phyloP scores from a whole-genome alignment of 1,140 invertebrate species.

The Planococcus citri region DNA sequence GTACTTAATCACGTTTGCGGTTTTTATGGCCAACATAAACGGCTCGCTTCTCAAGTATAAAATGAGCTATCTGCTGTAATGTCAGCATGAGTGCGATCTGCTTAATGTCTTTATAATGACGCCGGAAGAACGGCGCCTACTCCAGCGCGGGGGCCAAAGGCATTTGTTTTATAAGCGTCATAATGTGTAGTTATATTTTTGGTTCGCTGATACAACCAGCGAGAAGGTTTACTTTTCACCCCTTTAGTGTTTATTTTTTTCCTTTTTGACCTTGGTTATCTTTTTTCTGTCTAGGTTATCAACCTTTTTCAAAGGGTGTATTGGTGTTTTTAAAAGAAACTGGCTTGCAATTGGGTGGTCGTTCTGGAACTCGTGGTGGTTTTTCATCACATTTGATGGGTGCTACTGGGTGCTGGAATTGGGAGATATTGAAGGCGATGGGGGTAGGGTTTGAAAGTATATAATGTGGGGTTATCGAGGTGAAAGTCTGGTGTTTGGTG shows the following conservation, averaged over 20 bases:
- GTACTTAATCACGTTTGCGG: constrained; percentile 3
- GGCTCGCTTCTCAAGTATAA: constrained; percentile 6
- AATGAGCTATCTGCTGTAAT: constrained; percentile 16
- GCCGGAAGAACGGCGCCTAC: background rate
- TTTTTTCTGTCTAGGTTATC: background rate
- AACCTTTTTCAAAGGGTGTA: too few species aligned
- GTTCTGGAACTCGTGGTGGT: too few species aligned
- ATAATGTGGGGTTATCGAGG: too few species aligned
- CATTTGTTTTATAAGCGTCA: background rate
- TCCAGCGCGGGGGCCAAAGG: background rate
- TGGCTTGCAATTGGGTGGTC: too few species aligned
- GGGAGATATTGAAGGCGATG: too few species aligned
- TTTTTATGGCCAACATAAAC: background rate
- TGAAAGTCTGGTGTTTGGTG: too few species aligned
- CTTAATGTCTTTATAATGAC: constrained; percentile 20
- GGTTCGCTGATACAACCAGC: background rate
- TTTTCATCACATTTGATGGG: too few species aligned
- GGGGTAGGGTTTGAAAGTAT: too few species aligned
- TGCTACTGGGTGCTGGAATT: too few species aligned
- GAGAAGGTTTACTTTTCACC: background rate
- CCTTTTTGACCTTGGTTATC: background rate
- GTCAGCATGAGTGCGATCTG: constrained; percentile 16
- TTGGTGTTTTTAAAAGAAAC: too few species aligned
- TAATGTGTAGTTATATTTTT: background rate
- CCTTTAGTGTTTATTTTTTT: background rate